phyloP scores from a whole-genome alignment of 2,888 invertebrate genomes.

The Machimus rusticus region DNA sequence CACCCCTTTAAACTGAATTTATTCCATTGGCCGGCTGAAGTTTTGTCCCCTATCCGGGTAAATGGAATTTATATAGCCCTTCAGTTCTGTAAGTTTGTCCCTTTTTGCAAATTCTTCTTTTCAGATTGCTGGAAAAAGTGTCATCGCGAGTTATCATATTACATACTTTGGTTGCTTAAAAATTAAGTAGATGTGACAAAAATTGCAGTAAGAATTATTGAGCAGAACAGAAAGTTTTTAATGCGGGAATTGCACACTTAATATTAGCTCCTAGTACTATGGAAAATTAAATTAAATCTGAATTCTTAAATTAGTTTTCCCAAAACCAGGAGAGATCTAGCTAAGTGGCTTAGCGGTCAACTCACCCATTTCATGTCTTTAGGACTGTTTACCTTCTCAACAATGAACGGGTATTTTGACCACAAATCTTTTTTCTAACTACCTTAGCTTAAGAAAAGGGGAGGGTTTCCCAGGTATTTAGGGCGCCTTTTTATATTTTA shows the following conservation, averaged over 20 bases:
- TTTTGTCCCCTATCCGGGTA: not conserved
- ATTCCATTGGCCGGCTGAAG: not conserved
- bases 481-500: no score
- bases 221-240: not conserved
- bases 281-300: no score
- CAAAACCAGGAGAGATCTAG: no score
- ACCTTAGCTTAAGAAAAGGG: no score
- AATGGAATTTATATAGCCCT: not conserved
- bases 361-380: no score
- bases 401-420: no score
- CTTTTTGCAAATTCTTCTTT: not conserved
- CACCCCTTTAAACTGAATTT: not conserved
- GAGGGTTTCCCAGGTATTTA: no score
- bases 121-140: not conserved
- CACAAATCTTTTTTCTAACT: no score
- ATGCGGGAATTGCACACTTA: not conserved
- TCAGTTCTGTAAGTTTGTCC: not conserved
- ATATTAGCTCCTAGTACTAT: no score
- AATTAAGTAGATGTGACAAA: not conserved
- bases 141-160: not conserved
- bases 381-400: no score
- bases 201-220: not conserved
- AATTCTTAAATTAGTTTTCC: no score
- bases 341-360: no score
- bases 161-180: not conserved